Evolutionary conservation across 2,113 vertebrate genomes (phyloP).

Genomic region (Oophaga pumilio): DNA sequence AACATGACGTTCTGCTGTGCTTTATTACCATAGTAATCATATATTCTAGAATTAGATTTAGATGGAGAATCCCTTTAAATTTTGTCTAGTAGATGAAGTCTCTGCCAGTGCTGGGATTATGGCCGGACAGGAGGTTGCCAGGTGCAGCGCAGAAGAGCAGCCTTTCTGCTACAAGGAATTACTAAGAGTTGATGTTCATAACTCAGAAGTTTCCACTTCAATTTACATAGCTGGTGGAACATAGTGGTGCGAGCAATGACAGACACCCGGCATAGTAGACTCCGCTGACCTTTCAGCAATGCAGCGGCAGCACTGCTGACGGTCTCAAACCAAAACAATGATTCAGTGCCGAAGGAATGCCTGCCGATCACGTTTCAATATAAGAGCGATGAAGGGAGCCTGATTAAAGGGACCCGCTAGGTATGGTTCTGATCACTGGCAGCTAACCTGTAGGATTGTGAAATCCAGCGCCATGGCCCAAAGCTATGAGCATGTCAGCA

Average conservation of each 20-base stretch:
- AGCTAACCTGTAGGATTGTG: background rate
- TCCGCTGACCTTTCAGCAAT: slow-evolving; percentile 44
- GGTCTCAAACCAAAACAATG: slow-evolving; percentile 51
- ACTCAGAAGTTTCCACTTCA: slow-evolving; percentile 52
- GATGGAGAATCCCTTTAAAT: background rate
- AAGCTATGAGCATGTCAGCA: background rate
- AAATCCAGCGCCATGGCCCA: background rate
- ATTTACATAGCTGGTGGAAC: slow-evolving; percentile 51
- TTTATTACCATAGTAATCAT: background rate
- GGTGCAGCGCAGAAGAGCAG: background rate
- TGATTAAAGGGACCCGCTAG: background rate
- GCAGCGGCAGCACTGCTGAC: slow-evolving; percentile 13
- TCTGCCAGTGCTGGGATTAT: background rate
- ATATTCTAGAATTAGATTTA: background rate
- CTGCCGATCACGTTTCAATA: slow-evolving; percentile 1
- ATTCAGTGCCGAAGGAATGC: slow-evolving; percentile 22
- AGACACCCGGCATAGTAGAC: slow-evolving; percentile 43
- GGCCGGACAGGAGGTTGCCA: slow-evolving; percentile 1
- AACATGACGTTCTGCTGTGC: too few relatives aligned
- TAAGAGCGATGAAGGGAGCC: background rate
- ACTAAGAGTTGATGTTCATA: slow-evolving; percentile 36
- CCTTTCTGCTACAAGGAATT: background rate
- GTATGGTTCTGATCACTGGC: background rate
- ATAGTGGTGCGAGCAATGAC: slow-evolving; percentile 43
- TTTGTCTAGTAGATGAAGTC: background rate